phyloP scores from a whole-genome alignment of 2,888 invertebrate species.

The Proisotoma minuta region DNA sequence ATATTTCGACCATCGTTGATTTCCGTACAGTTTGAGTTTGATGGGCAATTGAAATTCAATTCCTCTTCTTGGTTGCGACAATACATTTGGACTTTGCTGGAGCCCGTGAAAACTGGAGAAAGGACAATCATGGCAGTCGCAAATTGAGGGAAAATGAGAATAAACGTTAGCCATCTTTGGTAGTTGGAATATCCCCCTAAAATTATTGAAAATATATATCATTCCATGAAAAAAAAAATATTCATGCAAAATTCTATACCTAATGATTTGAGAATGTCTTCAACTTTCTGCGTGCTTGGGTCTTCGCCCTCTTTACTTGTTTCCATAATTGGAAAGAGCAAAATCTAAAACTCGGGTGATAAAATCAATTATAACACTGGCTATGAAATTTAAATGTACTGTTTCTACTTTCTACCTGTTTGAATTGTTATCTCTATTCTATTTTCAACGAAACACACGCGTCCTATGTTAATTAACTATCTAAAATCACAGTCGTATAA shows the following conservation, averaged over 20 bases:
- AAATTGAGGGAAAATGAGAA: slow-evolving; percentile 33
- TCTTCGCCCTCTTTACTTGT: too few relatives aligned
- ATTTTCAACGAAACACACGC: too few relatives aligned
- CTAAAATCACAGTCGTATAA: too few relatives aligned
- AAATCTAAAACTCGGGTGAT: too few relatives aligned
- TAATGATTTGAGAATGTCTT: slow-evolving; percentile 29
- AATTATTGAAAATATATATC: not conserved
- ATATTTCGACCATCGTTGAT: slow-evolving; percentile 17
- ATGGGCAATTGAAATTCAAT: slow-evolving; percentile 18
- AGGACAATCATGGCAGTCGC: slow-evolving; percentile 35
- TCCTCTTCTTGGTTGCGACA: slow-evolving; percentile 21
- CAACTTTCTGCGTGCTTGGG: too few relatives aligned
- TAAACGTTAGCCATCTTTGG: slow-evolving; percentile 34
- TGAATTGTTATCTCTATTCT: too few relatives aligned
- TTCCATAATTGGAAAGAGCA: too few relatives aligned
- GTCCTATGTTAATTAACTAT: too few relatives aligned
- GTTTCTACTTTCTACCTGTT: too few relatives aligned
- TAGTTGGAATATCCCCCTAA: slow-evolving; percentile 31
- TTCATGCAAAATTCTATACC: slow-evolving; percentile 15
- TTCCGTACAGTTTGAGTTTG: slow-evolving; percentile 20
- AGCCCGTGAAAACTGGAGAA: slow-evolving; percentile 32
- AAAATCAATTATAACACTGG: too few relatives aligned
- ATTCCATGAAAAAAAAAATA: too few relatives aligned
- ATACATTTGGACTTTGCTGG: slow-evolving; percentile 28
- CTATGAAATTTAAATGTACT: too few relatives aligned